A percentile compares a stretch with the other conserved stretches of the same genome.
Conservation (phyloP, 2,888 invertebrate genomes). For the Ectropis crepuscularia region DNA sequence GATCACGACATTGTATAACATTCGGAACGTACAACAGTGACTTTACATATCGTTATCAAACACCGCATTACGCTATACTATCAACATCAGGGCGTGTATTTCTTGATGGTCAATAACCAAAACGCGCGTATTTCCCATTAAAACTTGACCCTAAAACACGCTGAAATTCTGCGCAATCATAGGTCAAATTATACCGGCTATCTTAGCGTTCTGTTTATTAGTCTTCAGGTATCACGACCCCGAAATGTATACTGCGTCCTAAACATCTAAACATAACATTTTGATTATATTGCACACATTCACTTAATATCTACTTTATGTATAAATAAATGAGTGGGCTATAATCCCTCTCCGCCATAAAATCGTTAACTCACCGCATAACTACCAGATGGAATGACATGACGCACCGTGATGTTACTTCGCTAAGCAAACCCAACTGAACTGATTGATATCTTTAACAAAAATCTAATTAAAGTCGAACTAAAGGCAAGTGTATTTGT, state of each 20-base stretch:
- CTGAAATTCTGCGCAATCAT: too few relatives aligned
- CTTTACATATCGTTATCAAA: constrained; percentile 35
- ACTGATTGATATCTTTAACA: constrained; percentile 22
- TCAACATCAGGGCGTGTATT: constrained; percentile 44
- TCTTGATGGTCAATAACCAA: too few relatives aligned
- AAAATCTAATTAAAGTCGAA: constrained; percentile 1
- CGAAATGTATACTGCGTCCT: constrained; percentile 57
- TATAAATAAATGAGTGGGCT: constrained; percentile 76
- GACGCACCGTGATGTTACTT: constrained; percentile 67
- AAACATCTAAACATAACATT: constrained; percentile 67
- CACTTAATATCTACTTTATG: constrained; percentile 67
- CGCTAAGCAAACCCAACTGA: constrained; percentile 77
- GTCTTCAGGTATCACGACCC: too few relatives aligned
- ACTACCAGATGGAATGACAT: constrained; percentile 81
- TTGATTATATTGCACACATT: constrained; percentile 81
- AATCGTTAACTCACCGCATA: constrained; percentile 83
- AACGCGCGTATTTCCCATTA: too few relatives aligned
- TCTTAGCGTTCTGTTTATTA: too few relatives aligned
- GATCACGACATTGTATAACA: constrained; percentile 28
- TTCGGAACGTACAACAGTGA: constrained; percentile 32
- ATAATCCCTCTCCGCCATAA: constrained; percentile 85
- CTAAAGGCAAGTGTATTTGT: too few relatives aligned
- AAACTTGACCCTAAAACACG: too few relatives aligned
- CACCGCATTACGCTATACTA: constrained; percentile 53
- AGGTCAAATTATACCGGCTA: too few relatives aligned